Conservation (phyloP, 2,888 invertebrate species). For the Cheilosia variabilis region DNA sequence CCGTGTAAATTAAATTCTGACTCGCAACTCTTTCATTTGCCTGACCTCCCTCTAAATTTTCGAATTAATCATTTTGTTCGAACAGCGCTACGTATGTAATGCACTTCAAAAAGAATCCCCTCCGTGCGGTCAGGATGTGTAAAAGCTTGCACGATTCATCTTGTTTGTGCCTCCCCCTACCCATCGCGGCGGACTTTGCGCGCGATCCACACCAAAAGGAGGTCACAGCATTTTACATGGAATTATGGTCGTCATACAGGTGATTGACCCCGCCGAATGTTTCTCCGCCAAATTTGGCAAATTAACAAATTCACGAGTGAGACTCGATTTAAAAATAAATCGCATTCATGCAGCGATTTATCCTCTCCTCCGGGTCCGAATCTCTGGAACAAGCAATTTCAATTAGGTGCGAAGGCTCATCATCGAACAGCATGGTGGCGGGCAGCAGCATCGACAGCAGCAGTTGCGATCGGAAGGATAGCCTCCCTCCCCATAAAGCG, state of each 20-base stretch:
- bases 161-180: background rate
- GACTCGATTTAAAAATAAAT: conserved; percentile 69
- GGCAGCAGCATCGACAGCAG: conserved; percentile 15
- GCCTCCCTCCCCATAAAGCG: conserved; percentile 34
- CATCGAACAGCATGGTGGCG: conserved; percentile 39
- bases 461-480: conserved; percentile 22
- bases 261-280: conserved; percentile 39
- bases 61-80: conserved; percentile 67
- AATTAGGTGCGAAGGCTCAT: conserved; percentile 72
- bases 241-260: conserved; percentile 52
- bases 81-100: conserved; percentile 9
- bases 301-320: conserved; percentile 62
- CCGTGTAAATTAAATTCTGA: conserved; percentile 57
- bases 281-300: conserved; percentile 43
- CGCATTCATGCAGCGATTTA: conserved; percentile 48
- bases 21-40: conserved; percentile 19
- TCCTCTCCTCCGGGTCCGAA: conserved; percentile 1
- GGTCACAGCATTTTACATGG: conserved; percentile 59
- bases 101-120: conserved; percentile 41
- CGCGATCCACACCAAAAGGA: conserved; percentile 51
- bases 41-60: conserved; percentile 54
- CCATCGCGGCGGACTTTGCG: background rate
- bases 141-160: conserved; percentile 10
- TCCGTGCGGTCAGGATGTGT: conserved; percentile 8
- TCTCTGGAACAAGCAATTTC: conserved; percentile 71